A percentile compares a stretch with the other conserved stretches of the same genome.
Conservation (phyloP, 2,888 invertebrate species). For the Ashinkailepas kermadecensis region DNA sequence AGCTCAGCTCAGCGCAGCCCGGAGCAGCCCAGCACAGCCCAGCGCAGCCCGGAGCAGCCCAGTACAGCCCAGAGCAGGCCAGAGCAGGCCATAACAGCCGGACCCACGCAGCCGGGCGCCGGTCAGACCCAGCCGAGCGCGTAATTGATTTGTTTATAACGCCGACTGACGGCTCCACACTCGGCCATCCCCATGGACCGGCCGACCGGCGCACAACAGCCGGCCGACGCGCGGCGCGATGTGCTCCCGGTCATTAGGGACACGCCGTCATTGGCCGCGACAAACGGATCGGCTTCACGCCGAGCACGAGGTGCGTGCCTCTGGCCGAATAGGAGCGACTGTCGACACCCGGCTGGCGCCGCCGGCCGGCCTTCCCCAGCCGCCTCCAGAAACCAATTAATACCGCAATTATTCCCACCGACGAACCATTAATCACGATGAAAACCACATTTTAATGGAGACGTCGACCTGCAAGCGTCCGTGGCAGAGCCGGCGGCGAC, state of each 20-base stretch:
- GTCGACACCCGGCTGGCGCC: not conserved
- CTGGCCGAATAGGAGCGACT: not conserved
- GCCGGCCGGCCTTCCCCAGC: not conserved
- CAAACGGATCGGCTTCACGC: not conserved
- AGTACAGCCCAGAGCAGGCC: no score
- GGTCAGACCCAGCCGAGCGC: not conserved
- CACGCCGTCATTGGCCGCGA: not conserved
- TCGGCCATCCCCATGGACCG: not conserved
- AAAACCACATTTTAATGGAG: slow-evolving; percentile 20
- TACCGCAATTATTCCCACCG: not conserved
- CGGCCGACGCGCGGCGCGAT: not conserved
- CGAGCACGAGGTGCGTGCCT: not conserved
- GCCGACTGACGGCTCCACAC: not conserved
- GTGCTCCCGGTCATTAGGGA: not conserved
- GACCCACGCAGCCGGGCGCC: not conserved
- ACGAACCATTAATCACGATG: slow-evolving; percentile 17
- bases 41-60: no score
- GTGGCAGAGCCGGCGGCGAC: no score
- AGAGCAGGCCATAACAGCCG: no score
- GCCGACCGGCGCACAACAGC: not conserved
- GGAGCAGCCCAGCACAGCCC: no score
- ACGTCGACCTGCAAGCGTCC: not conserved
- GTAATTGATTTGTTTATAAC: slow-evolving; percentile 15
- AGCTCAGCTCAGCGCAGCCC: no score
- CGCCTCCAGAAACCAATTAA: slow-evolving; percentile 6